Evolutionary conservation across 2,113 vertebrate genomes (phyloP), one percentile per base, ranked within the genome.

Genomic region (Erinaceus europaeus): DNA sequence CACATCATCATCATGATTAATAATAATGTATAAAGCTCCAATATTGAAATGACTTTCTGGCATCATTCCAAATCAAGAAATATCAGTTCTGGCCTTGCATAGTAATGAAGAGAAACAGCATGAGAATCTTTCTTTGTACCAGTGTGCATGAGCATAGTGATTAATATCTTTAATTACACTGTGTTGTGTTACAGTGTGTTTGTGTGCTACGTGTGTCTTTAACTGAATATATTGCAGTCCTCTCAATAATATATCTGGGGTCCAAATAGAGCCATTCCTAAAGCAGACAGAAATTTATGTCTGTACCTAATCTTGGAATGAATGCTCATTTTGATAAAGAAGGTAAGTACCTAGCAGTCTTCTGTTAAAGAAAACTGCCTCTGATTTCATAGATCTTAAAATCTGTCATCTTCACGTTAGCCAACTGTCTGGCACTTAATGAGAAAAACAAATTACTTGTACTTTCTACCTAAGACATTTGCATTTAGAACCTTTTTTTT

Each of bases 371-470:
- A 86, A 94, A 88, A 52, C 72, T 57, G 57, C 34, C 90, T 91
- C 65, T 95, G 57, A 88, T 44, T 68, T 89, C 40, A n/a, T 73
- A 92, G 92, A 36, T 69, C 61, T 42, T 85, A 69, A 90, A 95
- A 92, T 64, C 76, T 88, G 42, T 67, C 93, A 93, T 94, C 44
- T 64, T 83, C 73, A 7, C 0, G 17, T 75, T 96, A 95, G 91
- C 89, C 18, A 17, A 71, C 67, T 90, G 21, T 81, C 72, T 91
- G 90, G 82, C 64, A 94, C 88, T 32, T 85, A 94, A 95, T 93
- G 90, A 96, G 93, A 95, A 95, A 95, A 93, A 95, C 87, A 95
- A 95, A 95, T 95, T 93, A 79, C 94, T 94, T 94, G 92, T 93
- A 95, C 85, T 90, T 93, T 91, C 73, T 27, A 64, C 7, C 8